Percentiles rank a stretch among this genome's conserved stretches.
Conservation (phyloP, 2,888 invertebrate species). For the Agrypnus murinus region DNA sequence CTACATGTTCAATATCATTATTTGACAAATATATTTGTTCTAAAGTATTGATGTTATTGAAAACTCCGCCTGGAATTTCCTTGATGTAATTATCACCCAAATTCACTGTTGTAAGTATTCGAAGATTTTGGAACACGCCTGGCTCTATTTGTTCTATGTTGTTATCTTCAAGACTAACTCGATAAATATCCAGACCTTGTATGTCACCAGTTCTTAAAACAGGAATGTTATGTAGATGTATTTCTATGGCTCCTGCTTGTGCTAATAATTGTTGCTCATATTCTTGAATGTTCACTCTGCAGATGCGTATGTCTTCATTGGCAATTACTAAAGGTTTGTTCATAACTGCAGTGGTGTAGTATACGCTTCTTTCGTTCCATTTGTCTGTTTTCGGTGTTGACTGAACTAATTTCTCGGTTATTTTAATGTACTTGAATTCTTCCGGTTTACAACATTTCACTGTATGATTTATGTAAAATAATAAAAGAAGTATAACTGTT, state of each 20-base stretch:
- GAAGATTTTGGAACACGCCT: conserved; percentile 46
- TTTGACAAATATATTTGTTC: not conserved
- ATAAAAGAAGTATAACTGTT: too few species aligned
- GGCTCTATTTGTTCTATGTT: conserved; percentile 43
- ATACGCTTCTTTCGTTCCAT: conserved; percentile 6
- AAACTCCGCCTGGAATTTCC: conserved; percentile 34
- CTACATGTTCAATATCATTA: conserved; percentile 44
- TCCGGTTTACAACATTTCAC: not conserved
- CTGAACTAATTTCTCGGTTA: not conserved
- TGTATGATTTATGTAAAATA: too few species aligned
- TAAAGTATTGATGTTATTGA: conserved; percentile 29
- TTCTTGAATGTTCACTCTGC: not conserved
- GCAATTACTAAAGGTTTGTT: not conserved
- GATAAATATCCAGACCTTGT: conserved; percentile 49
- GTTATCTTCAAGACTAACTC: conserved; percentile 32
- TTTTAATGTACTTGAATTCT: not conserved
- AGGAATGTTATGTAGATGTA: conserved; percentile 28
- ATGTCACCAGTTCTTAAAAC: conserved; percentile 50
- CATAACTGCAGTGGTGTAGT: too few species aligned
- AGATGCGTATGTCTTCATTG: not conserved
- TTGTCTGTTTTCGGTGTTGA: not conserved
- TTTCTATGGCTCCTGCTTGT: conserved; percentile 20
- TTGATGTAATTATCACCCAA: conserved; percentile 34
- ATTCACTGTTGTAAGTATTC: conserved; percentile 13
- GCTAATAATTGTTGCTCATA: conserved; percentile 15